Evolutionary conservation across 2,888 invertebrate genomes (phyloP), one percentile per base, ranked within the genome.

Genomic region (Protophormia terraenovae): DNA sequence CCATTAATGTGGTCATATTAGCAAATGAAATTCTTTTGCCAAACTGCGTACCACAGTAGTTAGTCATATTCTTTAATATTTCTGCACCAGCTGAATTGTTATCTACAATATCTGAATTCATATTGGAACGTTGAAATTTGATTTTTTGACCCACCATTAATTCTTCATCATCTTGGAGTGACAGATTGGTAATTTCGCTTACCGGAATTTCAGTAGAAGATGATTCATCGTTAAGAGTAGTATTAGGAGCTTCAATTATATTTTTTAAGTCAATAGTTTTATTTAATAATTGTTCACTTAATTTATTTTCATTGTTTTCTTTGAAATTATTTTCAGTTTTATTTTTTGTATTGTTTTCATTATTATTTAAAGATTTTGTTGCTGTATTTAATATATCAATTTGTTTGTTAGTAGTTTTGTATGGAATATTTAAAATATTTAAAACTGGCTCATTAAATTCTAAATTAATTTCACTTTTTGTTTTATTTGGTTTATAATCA

Each of bases 1-100:
- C 55, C 76, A 83, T 71, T 45, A 77, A 32, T n/a, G 82, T 76
- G 0, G 82, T 83, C 27, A 16, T 27, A 1, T 64, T 47, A 14
- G 71, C 76, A 83, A 83, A 77, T n/a, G 82, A 83, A 71, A 83
- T 72, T 64, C 82, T 32, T 66, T 77, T 83, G 14, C 82, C 76
- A 38, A 66, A 47, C 4, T 38, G 24, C 1, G 22, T 35, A 16
- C 82, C 82, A 77, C 82, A 83, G 29, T 29, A 14, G 8, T 0
- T 0, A 3, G 82, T 58, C 10, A 7, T 27, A 47, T 77, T 77
- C 16, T 29, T 55, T 38, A 77, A 77, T 58, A 83, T 72, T 55
- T 77, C 76, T 1, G 8, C 24, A 24, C 76, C 76, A n/a, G 47
- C 38, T 6, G 35, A 8, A 64, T 53, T 75, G 0, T 2, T 55